These are phyloP conservation scores for Poeciliopsis turrubarensis DNA, from an alignment of 2,113 vertebrate genomes.

Conservation along the genomic window DNA sequence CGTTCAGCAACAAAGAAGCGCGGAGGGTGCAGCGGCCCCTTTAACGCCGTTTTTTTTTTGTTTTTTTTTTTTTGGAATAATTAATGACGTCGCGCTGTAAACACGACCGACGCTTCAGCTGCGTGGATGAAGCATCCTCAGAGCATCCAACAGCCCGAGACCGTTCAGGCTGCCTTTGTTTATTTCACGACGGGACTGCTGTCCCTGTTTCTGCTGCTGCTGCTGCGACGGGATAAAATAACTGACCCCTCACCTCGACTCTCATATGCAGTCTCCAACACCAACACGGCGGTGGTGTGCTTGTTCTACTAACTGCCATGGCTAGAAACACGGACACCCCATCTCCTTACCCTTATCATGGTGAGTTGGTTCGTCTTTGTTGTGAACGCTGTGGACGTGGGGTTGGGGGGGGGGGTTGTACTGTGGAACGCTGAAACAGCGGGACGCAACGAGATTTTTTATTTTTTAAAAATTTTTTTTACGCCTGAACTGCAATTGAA, in stretches of 20 bases:
- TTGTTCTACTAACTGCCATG: conserved; percentile 71
- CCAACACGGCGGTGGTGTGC: conserved; percentile 67
- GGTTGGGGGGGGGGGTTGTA: neutral
- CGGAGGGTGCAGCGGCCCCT: conserved; percentile 48
- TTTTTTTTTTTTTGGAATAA: conserved; percentile 70
- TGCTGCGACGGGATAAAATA: conserved; percentile 19
- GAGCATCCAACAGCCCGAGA: conserved; percentile 35
- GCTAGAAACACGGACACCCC: conserved; percentile 77
- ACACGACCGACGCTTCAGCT: conserved; percentile 77
- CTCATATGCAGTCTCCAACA: conserved; percentile 76
- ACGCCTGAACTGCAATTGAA: neutral
- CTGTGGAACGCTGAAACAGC: conserved; percentile 31
- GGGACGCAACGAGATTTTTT: neutral
- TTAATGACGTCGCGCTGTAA: conserved; percentile 80
- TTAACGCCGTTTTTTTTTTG: conserved; percentile 70
- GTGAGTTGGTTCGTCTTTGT: conserved; percentile 74
- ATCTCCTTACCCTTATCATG: conserved; percentile 74
- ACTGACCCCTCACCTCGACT: conserved; percentile 51
- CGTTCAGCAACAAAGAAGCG: conserved; percentile 31
- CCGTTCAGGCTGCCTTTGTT: conserved; percentile 32
- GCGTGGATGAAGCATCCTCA: conserved; percentile 74
- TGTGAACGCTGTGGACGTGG: conserved; percentile 23
- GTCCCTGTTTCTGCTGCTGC: neutral
- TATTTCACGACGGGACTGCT: conserved; percentile 50
- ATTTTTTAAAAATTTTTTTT: too few species aligned